Conservation (phyloP, 2,888 invertebrate species). For the Leptopilina myrica region DNA sequence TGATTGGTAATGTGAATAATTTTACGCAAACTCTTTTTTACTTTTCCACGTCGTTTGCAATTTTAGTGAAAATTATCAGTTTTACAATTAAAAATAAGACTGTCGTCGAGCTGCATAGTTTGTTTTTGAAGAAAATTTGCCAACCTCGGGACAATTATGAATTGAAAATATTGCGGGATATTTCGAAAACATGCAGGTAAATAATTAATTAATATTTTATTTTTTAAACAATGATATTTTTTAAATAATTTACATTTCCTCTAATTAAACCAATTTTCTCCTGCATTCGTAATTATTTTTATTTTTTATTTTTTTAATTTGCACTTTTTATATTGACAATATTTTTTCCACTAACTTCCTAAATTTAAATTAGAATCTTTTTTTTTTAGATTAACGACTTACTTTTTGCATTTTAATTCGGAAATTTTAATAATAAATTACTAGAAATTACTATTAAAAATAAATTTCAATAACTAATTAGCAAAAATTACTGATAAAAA, state of each 20-base stretch:
- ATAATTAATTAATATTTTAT: conserved; percentile 39
- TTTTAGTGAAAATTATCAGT: neutral
- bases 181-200: neutral
- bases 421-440: too few relatives aligned
- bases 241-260: neutral
- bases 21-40: neutral
- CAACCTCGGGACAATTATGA: neutral
- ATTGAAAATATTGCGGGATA: neutral
- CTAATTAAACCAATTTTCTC: neutral
- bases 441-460: too few relatives aligned
- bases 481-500: too few relatives aligned
- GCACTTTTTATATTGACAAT: neutral
- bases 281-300: too few relatives aligned
- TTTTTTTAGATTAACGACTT: too few relatives aligned
- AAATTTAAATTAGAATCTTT: too few relatives aligned
- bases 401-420: too few relatives aligned
- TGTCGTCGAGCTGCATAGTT: neutral
- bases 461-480: too few relatives aligned
- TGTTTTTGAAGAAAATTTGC: neutral
- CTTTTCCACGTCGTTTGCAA: neutral
- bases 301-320: too few relatives aligned
- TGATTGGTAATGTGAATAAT: neutral
- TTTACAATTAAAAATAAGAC: too few relatives aligned
- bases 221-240: neutral
- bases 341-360: too few relatives aligned